Evolutionary conservation across 2,888 invertebrate genomes (phyloP).

Genomic region (Zaprionus obscuricornis): DNA sequence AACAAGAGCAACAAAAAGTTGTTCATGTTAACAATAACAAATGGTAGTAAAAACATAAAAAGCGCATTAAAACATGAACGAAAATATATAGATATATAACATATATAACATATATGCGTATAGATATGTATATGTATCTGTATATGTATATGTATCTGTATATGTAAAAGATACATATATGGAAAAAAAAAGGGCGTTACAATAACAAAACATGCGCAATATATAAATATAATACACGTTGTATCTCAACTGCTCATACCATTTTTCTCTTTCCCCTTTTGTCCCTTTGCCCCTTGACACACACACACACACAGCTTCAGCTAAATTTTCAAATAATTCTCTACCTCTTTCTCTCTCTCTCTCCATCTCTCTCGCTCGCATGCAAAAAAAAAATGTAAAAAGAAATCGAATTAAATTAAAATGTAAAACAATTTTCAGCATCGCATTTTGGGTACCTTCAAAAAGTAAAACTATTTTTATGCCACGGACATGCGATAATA

Average conservation of each 20-base stretch:
- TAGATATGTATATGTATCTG: too few relatives aligned
- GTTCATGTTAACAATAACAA: slow-evolving; percentile 17
- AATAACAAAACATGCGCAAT: slow-evolving; percentile 40
- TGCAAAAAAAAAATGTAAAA: background rate
- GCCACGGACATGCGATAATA: slow-evolving; percentile 1
- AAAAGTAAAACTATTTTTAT: slow-evolving; percentile 45
- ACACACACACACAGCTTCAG: background rate
- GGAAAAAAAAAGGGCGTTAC: slow-evolving; percentile 19
- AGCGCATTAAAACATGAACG: slow-evolving; percentile 41
- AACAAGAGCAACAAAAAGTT: background rate
- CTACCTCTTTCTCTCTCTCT: too few relatives aligned
- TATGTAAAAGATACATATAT: too few relatives aligned
- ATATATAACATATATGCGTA: background rate
- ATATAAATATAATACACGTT: slow-evolving; percentile 28
- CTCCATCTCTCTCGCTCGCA: too few relatives aligned
- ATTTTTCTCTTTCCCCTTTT: too few relatives aligned
- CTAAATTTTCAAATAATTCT: too few relatives aligned
- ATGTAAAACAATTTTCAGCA: slow-evolving; percentile 47
- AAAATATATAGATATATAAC: slow-evolving; percentile 11
- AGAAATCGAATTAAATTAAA: slow-evolving; percentile 54
- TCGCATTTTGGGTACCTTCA: slow-evolving; percentile 11
- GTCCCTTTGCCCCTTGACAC: slow-evolving; percentile 6
- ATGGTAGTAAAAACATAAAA: slow-evolving; percentile 32
- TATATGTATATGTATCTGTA: too few relatives aligned
- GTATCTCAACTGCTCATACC: background rate